Evolutionary conservation across 2,888 invertebrate species (phyloP), one percentile per base, ranked within the genome.

Genomic region (Andrena camellia): DNA sequence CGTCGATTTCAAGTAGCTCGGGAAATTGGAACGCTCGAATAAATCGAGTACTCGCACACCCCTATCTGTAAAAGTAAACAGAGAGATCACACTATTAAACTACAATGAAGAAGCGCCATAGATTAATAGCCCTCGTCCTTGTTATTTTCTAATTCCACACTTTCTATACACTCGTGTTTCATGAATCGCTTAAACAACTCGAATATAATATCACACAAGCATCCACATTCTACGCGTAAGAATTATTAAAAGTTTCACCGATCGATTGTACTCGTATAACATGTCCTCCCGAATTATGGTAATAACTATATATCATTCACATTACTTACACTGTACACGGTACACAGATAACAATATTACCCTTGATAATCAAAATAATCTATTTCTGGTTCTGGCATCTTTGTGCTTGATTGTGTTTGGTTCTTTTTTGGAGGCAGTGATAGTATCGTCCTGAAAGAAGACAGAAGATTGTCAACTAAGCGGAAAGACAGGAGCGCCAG

Each of bases 281-380:
- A 80, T 48, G 20, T 35, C 57, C 35, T 26, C 42, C 23, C n/a
- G 20, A 26, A 73, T 64, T 54, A 33, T 35, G 33, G 6, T 59
- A 62, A 48, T 69, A 73, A 63, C 13, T 66, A 8, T n/a, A 59
- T 74, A 54, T 74, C 8, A 52, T 66, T 59, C 70, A 26, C 64
- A 52, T 76, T 70, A 62, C 67, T 71, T 67, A 79, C 60, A 69
- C 57, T 78, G 75, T 73, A 73, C 48, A 73, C 3, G 64, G 59
- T 67, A 78, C 48, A 59, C 23, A 67, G 59, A 48, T 77, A 62
- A 52, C 31, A 17, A 72, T 59, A 17, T 90, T 82, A 90, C 54
- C 89, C 88, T 57, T 84, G 83, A 78, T 87, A 93, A 86, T 93
- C 92, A 78, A 93, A 93, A 82, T 94, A 93, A 90, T 94, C 94